phyloP scores from a whole-genome alignment of 2,888 invertebrate species.

The Scaptomyza parva region DNA sequence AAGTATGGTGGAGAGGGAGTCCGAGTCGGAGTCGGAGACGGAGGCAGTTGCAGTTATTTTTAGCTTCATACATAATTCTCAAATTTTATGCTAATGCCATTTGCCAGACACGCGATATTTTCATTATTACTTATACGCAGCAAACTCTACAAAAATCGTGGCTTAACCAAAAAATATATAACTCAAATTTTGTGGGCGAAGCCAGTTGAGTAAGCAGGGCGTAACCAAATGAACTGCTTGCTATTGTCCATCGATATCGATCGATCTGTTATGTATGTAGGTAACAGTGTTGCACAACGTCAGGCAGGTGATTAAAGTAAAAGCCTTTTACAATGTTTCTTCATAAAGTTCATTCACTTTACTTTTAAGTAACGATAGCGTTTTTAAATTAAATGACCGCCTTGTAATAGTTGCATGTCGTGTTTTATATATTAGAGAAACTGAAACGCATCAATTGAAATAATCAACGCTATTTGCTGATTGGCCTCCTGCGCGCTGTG shows the following conservation, averaged over 20 bases:
- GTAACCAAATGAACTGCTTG: constrained; percentile 11
- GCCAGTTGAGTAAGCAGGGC: not conserved
- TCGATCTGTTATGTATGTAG: not conserved
- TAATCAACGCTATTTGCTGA: constrained; percentile 73
- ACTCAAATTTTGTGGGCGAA: constrained; percentile 21
- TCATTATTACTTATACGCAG: not conserved
- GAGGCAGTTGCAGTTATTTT: constrained; percentile 8
- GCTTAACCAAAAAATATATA: not conserved
- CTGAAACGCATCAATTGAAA: constrained; percentile 68
- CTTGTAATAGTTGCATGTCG: constrained; percentile 37
- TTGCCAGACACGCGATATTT: constrained; percentile 56
- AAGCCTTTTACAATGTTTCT: not conserved
- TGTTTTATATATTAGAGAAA: constrained; percentile 57
- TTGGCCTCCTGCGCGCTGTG: constrained; percentile 40
- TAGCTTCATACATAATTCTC: constrained; percentile 38
- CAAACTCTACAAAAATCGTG: constrained; percentile 22
- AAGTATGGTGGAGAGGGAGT: constrained; percentile 10
- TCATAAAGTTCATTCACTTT: constrained; percentile 25
- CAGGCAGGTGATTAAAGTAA: not conserved
- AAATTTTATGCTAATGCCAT: constrained; percentile 60
- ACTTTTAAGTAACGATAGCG: not conserved
- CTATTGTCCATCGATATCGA: not conserved
- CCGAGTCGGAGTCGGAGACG: too few relatives aligned
- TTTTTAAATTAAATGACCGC: constrained; percentile 12
- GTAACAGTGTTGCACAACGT: not conserved